Conservation (phyloP, 2,888 invertebrate genomes). For the Microctonus brassicae region DNA sequence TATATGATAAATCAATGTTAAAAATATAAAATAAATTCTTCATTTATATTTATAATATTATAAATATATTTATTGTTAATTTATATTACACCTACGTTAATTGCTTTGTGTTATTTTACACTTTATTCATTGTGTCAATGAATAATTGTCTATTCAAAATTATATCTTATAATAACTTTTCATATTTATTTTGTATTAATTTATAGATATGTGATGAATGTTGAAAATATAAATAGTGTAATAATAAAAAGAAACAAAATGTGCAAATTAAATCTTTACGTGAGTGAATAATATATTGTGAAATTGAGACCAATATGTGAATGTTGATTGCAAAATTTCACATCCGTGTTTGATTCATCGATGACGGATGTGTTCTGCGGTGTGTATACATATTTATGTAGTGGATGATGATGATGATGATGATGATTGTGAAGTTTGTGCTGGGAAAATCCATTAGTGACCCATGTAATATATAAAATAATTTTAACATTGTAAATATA, state of each 20-base stretch:
- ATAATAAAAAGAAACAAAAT: background rate
- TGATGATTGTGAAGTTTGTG: background rate
- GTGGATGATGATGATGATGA: no score
- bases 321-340: conserved; percentile 25
- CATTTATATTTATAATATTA: no score
- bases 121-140: background rate
- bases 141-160: background rate
- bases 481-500: background rate
- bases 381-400: no score
- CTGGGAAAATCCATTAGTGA: conserved; percentile 42
- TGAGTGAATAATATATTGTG: background rate
- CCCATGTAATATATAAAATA: conserved; percentile 17
- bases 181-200: background rate
- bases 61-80: no score
- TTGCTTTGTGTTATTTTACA: background rate
- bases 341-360: conserved; percentile 54
- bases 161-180: background rate
- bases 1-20: conserved; percentile 2
- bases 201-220: background rate
- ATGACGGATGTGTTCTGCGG: conserved; percentile 45
- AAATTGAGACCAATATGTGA: conserved; percentile 22
- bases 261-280: background rate
- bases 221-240: background rate
- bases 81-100: background rate
- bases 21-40: background rate